Evolutionary conservation across 2,797 vertebrate genomes (phyloP).

Genomic region (Crax fasciolata): DNA sequence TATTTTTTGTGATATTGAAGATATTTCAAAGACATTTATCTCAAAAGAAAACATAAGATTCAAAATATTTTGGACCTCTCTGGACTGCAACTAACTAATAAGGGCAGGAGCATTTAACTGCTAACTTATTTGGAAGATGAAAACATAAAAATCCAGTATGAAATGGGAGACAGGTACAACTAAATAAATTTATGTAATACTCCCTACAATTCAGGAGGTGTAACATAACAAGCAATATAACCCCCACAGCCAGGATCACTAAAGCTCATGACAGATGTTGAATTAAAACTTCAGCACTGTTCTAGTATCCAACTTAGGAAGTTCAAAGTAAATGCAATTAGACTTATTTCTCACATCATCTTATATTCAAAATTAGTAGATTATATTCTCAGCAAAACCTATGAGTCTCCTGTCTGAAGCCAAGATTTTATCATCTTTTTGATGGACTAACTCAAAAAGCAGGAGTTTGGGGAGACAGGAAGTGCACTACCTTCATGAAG

Average conservation of each 20-base stretch:
- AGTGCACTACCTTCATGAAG: neutral
- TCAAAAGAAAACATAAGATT: neutral
- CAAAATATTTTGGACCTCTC: neutral
- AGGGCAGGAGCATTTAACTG: neutral
- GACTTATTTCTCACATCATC: neutral
- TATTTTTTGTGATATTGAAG: neutral
- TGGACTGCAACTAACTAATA: neutral
- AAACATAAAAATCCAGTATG: neutral
- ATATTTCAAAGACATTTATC: neutral
- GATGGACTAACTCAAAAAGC: neutral
- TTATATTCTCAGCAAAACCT: slow-evolving; percentile 4
- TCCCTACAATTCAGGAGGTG: neutral
- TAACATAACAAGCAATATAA: neutral
- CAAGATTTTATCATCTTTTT: neutral
- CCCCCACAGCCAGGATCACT: neutral
- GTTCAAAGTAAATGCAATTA: slow-evolving; percentile 40
- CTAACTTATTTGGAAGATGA: neutral
- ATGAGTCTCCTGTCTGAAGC: neutral
- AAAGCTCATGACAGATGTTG: neutral
- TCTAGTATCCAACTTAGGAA: neutral
- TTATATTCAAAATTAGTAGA: slow-evolving; percentile 19
- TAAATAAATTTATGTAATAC: neutral
- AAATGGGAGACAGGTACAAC: neutral
- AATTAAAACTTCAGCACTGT: slow-evolving; percentile 8
- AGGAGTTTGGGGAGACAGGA: neutral